phyloP scores from a whole-genome alignment of 92 coral and sea anemone species.

The Anthopleura xanthogrammica region DNA sequence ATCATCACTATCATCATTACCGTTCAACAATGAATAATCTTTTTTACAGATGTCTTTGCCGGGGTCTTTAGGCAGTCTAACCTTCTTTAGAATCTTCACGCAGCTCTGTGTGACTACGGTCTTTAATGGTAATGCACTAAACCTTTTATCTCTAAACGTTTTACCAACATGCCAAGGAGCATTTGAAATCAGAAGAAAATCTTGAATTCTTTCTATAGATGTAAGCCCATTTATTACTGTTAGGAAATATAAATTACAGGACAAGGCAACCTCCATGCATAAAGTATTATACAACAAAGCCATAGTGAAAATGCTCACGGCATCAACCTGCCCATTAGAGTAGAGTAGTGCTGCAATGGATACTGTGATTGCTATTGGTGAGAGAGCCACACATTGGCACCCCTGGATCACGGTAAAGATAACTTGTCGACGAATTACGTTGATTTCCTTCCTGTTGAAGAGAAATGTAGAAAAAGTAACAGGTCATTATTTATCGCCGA shows the following conservation, averaged over 20 bases:
- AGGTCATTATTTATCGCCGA: too few relatives aligned
- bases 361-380: background rate
- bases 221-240: background rate
- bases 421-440: background rate
- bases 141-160: background rate
- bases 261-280: background rate
- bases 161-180: background rate
- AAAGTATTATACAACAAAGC: background rate
- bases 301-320: background rate
- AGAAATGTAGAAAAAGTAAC: background rate
- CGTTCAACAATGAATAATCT: background rate
- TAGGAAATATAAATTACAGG: background rate
- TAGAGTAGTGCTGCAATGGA: background rate
- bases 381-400: background rate
- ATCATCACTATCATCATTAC: background rate
- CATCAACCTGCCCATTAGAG: background rate
- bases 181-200: background rate
- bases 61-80: background rate
- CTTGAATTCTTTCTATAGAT: background rate
- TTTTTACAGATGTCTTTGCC: background rate
- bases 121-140: background rate
- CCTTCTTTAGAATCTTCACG: too few relatives aligned
- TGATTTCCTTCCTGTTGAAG: background rate
- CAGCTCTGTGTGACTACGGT: background rate
- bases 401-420: too few relatives aligned